These are phyloP conservation scores for Hydropsyche betteni DNA, from an alignment of 2,888 invertebrate species.

Conservation along the genomic window DNA sequence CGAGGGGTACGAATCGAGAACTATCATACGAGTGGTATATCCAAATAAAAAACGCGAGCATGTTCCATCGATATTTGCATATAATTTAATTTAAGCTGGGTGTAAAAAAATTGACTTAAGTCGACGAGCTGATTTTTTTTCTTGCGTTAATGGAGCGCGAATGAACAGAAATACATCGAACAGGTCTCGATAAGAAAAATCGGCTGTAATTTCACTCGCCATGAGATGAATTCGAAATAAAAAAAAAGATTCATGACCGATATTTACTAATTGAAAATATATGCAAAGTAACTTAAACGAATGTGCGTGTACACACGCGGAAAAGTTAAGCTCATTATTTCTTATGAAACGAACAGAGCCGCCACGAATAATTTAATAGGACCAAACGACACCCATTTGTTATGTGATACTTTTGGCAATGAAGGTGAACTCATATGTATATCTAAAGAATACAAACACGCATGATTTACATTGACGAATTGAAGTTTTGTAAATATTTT, in stretches of 20 bases:
- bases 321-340: constrained; percentile 14
- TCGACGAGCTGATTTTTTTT: not conserved
- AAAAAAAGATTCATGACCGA: constrained; percentile 14
- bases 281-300: not conserved
- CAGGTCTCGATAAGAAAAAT: constrained; percentile 26
- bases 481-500: not conserved
- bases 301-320: not conserved
- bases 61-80: constrained; percentile 10
- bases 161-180: not conserved
- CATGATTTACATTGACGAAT: not conserved
- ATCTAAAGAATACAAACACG: not conserved
- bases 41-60: not conserved
- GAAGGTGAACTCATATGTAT: not conserved
- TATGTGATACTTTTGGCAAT: constrained; percentile 2
- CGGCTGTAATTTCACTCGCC: constrained; percentile 20
- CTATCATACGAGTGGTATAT: not conserved
- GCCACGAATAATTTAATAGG: constrained; percentile 6
- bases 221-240: not conserved
- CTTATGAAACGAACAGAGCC: not conserved
- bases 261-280: constrained; percentile 27
- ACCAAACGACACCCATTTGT: constrained; percentile 14
- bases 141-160: constrained; percentile 5
- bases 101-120: too few species aligned
- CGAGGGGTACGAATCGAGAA: constrained; percentile 1
- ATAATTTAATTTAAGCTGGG: not conserved